Evolutionary conservation across 1,140 invertebrate genomes (phyloP).

Genomic region (Eueides isabella): DNA sequence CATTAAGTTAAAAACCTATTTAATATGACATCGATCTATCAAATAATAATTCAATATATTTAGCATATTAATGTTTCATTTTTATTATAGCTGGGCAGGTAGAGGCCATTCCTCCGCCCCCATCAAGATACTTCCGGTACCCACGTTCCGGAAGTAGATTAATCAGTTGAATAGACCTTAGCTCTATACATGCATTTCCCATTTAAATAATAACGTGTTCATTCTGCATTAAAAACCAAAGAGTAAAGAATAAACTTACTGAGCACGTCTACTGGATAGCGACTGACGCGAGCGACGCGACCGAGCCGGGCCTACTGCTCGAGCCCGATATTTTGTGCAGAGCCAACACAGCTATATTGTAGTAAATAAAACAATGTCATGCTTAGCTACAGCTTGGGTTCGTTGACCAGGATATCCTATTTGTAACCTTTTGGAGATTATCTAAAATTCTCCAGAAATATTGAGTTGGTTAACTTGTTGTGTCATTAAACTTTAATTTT

Average conservation of each 20-base stretch:
- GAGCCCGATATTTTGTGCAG: slow-evolving; percentile 55
- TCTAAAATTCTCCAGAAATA: not conserved
- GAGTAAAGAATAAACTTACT: not conserved
- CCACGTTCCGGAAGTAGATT: no score
- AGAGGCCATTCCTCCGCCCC: no score
- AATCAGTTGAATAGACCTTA: no score
- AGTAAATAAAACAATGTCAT: slow-evolving; percentile 21
- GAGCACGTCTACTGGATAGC: not conserved
- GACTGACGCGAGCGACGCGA: slow-evolving; percentile 18
- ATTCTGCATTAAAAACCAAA: not conserved
- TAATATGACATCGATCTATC: no score
- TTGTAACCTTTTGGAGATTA: not conserved
- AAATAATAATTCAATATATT: no score
- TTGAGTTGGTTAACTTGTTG: not conserved
- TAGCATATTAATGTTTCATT: no score
- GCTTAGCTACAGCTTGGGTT: not conserved
- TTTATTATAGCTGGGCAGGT: no score
- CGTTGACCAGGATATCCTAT: not conserved
- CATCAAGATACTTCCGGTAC: no score
- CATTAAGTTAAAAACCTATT: no score
- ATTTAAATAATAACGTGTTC: no score
- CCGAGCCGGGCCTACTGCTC: slow-evolving; percentile 19
- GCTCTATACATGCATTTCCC: no score
- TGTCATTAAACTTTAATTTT: no score
- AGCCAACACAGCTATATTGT: slow-evolving; percentile 58